Base-by-base conservation (phyloP, 2,113 vertebrate species). In the Columba janthina region DNA sequence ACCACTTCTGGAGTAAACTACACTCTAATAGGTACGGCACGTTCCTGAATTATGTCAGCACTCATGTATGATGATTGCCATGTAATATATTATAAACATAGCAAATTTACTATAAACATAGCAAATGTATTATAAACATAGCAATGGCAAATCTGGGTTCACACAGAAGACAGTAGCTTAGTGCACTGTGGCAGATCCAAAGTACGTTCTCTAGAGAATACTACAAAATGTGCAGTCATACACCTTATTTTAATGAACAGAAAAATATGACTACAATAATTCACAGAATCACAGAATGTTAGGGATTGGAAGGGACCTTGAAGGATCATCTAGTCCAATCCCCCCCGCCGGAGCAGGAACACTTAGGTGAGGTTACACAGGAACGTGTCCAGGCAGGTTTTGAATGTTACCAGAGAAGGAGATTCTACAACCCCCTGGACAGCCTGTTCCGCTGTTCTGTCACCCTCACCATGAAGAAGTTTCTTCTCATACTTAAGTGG, bases 1-100 rank as follows among this genome's bases (percentile, higher is more conserved):
- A 54, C 5, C 32, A 32, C 34, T 64, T 19, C 34, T 82, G 44
- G 38, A 67, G 48, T 26, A 82, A 53, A 15, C 57, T 60, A 38
- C 25, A 11, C 34, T 88, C 44, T 54, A 42, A 5, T 16, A 18
- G 5, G 6, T 54, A 32, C 12, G 58, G 57, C 22, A 29, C 62
- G 38, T 26, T 85, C 71, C 62, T 32, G 10, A 65, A 48, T 28
- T 56, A 31, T 24, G 31, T 50, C 74, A 93, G 57, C 77, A 44
- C 25, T 75, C 10, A 0, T 6, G 29, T 50, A 36, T n/a, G 66
- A 26, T 72, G 20, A 29, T 32, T 6, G 22, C 22, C 3, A 1
- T 48, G 13, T 25, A 64, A 77, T 44, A 44, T 18, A 44, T 44
- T 44, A 44, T 44, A 44, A 44, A 44, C 44, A 44, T 44, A 44